phyloP scores from a whole-genome alignment of 2,888 invertebrate genomes.

The Trichogramma dendrolimi region DNA sequence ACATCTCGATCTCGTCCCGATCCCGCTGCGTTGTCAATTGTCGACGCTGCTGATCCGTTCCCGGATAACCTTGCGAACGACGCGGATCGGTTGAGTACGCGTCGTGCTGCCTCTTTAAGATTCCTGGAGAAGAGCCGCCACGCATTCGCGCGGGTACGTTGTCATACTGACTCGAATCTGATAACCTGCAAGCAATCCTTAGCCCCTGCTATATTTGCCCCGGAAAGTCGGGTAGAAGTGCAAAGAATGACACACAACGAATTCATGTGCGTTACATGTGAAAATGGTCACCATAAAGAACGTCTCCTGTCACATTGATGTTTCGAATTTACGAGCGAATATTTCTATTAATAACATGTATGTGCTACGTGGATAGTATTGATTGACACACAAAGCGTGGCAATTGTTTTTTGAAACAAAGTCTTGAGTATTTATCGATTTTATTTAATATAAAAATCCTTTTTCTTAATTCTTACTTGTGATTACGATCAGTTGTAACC shows the following conservation, averaged over 20 bases:
- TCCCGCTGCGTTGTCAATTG: background rate
- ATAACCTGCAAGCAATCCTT: conserved; percentile 38
- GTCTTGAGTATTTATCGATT: too few species aligned
- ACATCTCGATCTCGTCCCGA: conserved; percentile 46
- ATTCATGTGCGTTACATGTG: background rate
- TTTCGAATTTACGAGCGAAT: too few species aligned
- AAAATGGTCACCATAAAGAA: too few species aligned
- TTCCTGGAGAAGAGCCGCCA: conserved; percentile 38
- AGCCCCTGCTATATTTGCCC: conserved; percentile 12
- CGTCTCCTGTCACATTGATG: too few species aligned
- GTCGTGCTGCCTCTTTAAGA: conserved; percentile 44
- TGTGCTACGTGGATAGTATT: too few species aligned
- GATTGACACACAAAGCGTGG: too few species aligned
- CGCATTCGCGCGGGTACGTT: conserved; percentile 48
- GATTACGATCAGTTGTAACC: too few species aligned
- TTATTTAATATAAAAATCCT: too few species aligned
- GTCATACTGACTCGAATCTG: conserved; percentile 50
- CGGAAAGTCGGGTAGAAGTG: conserved; percentile 25
- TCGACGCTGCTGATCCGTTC: conserved; percentile 16
- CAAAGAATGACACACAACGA: background rate
- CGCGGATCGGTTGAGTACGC: conserved; percentile 43
- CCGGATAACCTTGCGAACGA: conserved; percentile 38
- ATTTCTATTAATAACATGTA: too few species aligned
- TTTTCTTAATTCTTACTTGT: too few species aligned
- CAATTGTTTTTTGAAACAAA: too few species aligned